Evolutionary conservation across 1,140 invertebrate genomes (phyloP).

Genomic region (Coenobita brevimanus): DNA sequence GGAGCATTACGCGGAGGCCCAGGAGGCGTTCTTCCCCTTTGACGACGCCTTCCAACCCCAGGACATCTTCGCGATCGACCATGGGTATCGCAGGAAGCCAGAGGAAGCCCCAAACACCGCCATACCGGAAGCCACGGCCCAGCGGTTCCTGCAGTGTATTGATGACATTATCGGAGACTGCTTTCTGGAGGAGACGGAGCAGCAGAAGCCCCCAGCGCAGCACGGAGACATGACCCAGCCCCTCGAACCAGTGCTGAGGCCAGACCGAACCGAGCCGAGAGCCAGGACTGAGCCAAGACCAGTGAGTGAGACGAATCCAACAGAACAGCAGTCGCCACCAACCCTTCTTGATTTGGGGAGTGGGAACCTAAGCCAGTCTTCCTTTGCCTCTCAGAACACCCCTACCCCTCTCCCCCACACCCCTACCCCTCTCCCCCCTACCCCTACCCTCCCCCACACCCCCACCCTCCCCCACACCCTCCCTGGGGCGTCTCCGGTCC

Average conservation of each 20-base stretch:
- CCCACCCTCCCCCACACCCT: not conserved
- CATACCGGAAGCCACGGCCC: slow-evolving; percentile 38
- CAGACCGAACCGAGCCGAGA: no score
- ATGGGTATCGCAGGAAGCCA: slow-evolving; percentile 78
- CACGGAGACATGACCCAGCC: not conserved
- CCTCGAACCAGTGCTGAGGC: not conserved
- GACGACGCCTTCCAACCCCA: slow-evolving; percentile 79
- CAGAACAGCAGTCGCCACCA: slow-evolving; percentile 78
- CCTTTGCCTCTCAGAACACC: not conserved
- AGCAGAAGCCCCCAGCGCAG: slow-evolving; percentile 71
- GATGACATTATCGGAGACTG: slow-evolving; percentile 50
- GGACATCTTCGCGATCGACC: slow-evolving; percentile 85
- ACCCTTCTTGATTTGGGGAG: slow-evolving; percentile 83
- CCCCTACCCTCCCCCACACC: slow-evolving; percentile 3
- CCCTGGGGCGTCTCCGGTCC: not conserved
- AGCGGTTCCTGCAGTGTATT: slow-evolving; percentile 51
- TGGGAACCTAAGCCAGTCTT: slow-evolving; percentile 71
- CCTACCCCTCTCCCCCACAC: not conserved
- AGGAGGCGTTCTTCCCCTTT: slow-evolving; percentile 45
- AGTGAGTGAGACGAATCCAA: slow-evolving; percentile 72
- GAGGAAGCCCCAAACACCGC: not conserved
- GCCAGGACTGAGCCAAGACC: not conserved
- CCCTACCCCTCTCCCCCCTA: not conserved
- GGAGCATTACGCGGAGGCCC: not conserved
- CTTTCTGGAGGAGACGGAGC: slow-evolving; percentile 22